Evolutionary conservation across 1,140 invertebrate genomes (phyloP).

Genomic region (Theocolax elegans): DNA sequence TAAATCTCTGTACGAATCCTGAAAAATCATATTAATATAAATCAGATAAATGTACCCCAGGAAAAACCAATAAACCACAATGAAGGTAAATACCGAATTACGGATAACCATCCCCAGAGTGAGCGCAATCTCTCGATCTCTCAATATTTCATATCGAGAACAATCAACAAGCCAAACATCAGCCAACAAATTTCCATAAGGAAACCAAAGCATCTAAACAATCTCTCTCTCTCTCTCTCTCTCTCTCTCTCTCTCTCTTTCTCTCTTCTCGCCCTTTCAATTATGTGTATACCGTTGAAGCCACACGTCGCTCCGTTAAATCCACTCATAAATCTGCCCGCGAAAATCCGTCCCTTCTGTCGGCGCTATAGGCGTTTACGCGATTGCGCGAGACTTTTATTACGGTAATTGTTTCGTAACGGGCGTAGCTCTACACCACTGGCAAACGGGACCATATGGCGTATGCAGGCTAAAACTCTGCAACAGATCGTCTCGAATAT

Average conservation of each 20-base stretch:
- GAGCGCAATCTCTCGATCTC: constrained; percentile 21
- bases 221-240: not conserved
- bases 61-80: not conserved
- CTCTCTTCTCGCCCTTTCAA: constrained; percentile 4
- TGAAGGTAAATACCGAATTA: not conserved
- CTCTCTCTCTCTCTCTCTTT: too few species aligned
- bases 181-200: not conserved
- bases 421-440: constrained; percentile 32
- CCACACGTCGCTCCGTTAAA: not conserved
- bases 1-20: not conserved
- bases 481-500: too few species aligned
- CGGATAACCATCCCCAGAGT: not conserved
- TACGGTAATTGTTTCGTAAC: constrained; percentile 63
- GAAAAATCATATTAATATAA: not conserved
- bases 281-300: too few species aligned
- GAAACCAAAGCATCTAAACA: not conserved
- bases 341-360: constrained; percentile 26
- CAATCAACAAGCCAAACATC: not conserved
- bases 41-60: not conserved
- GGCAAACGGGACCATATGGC: constrained; percentile 55
- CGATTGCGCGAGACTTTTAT: constrained; percentile 47
- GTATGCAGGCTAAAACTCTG: too few species aligned
- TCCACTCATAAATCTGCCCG: not conserved
- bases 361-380: constrained; percentile 37
- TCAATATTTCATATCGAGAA: constrained; percentile 5